phyloP scores from a whole-genome alignment of 2,113 vertebrate species.

The Daphoenositta chrysoptera region DNA sequence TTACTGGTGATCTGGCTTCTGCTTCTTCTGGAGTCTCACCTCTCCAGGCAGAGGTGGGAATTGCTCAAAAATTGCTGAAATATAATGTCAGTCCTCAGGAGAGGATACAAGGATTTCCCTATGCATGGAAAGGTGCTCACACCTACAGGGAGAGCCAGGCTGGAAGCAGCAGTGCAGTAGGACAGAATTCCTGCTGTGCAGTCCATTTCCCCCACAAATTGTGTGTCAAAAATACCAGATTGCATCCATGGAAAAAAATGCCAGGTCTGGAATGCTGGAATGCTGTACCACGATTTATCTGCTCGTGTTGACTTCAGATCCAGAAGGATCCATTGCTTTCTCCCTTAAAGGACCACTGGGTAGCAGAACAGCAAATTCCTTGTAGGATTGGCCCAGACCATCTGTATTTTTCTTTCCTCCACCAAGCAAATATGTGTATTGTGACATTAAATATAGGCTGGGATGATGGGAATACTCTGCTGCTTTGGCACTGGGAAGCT shows the following conservation, averaged over 20 bases:
- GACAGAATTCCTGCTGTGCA: neutral
- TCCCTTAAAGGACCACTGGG: neutral
- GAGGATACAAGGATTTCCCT: neutral
- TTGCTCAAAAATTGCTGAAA: neutral
- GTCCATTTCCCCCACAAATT: neutral
- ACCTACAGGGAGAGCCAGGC: neutral
- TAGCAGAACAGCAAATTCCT: neutral
- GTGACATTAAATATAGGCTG: neutral
- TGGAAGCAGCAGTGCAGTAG: neutral
- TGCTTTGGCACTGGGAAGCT: neutral
- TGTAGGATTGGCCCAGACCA: neutral
- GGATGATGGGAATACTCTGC: neutral
- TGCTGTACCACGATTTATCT: neutral
- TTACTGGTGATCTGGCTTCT: neutral
- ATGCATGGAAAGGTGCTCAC: neutral
- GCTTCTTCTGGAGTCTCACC: neutral
- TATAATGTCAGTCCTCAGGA: neutral
- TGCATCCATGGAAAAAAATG: fast-evolving
- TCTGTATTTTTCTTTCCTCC: neutral
- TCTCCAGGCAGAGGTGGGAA: neutral
- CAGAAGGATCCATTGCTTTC: neutral
- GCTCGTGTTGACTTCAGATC: neutral
- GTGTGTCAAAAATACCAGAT: neutral
- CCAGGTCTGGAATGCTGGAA: neutral
- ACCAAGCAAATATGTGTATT: fast-evolving